Base-by-base conservation (phyloP, 1,140 invertebrate genomes). In the Phocides pigmalion region DNA sequence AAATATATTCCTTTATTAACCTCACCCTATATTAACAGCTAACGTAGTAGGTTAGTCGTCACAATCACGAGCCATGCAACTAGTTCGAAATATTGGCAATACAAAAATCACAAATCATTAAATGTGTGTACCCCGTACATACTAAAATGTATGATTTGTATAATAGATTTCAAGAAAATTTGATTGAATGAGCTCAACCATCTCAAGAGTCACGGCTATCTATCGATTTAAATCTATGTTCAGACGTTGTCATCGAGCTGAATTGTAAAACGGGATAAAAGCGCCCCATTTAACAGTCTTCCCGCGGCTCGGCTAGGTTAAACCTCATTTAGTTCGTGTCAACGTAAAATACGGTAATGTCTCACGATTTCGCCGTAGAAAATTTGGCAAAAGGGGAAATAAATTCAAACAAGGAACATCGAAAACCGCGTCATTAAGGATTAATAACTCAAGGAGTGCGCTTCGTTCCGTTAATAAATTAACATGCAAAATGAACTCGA, bases 261-360 rank as follows among this genome's bases (percentile, higher is more conserved):
- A 39, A 54, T 54, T 54, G 35, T 59, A 35, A 47, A 59, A 59
- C 42, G 16, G 25, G 42, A 59, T 59, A 59, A 59, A 47, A 20
- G 14, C 25, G 42, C 28, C 16, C 17, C 39, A 37, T 59, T 59
- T 59, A 59, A 47, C 25, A 35, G 56, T 59, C 56, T 59, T 37
- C 15, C 41, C 41, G 25, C 16, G 28, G 11, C 53, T 11, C 54
- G n/a, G 12, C 41, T 37, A 47, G 56, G 56, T 61, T 58, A 35
- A 61, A 61, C 56, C 56, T 61, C 44, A 61, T 61, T 61, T 47
- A 61, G 16, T 49, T 35, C 56, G 28, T 61, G 56, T 61, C 56
- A 49, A 61, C 44, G 28, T 49, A 61, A 61, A 61, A 58, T 46
- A 58, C 54, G 39, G 25, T 46, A 59, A 59, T 59, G 56, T 47